Evolutionary conservation across 2,113 vertebrate genomes (phyloP).

Genomic region (Nyctibius bracteatus): DNA sequence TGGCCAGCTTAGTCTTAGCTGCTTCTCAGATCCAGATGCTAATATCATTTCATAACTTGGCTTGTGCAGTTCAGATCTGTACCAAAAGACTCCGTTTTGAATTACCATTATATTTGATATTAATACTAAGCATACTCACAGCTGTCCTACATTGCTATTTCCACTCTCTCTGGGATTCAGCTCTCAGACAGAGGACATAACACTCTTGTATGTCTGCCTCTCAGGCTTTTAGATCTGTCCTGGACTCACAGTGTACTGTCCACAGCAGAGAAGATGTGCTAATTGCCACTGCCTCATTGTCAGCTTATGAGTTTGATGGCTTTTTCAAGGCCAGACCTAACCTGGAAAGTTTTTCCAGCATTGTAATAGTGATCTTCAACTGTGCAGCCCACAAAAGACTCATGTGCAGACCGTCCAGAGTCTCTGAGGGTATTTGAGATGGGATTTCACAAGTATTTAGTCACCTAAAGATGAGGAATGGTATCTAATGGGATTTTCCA

Average conservation of each 20-base stretch:
- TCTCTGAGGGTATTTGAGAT: not conserved
- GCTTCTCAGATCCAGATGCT: constrained; percentile 73
- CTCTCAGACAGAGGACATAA: constrained; percentile 69
- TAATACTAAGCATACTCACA: constrained; percentile 71
- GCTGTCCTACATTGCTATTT: constrained; percentile 71
- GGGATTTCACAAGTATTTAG: not conserved
- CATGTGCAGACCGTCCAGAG: not conserved
- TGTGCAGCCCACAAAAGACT: not conserved
- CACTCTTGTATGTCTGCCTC: constrained; percentile 43
- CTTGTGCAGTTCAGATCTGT: constrained; percentile 57
- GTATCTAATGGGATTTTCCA: not conserved
- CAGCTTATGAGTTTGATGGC: not conserved
- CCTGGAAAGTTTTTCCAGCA: not conserved
- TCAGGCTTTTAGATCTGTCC: not conserved
- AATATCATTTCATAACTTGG: constrained; percentile 79
- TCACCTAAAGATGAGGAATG: not conserved
- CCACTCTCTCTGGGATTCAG: constrained; percentile 61
- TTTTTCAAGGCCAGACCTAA: not conserved
- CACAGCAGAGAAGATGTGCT: not conserved
- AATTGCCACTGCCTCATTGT: not conserved
- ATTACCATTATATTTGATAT: constrained; percentile 75
- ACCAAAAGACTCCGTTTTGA: constrained; percentile 74
- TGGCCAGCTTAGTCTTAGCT: constrained; percentile 57
- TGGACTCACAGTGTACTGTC: not conserved
- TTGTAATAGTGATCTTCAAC: not conserved